Percentiles rank a stretch among this genome's conserved stretches.
Conservation (phyloP, 2,797 vertebrate species). For the Forpus xanthops region DNA sequence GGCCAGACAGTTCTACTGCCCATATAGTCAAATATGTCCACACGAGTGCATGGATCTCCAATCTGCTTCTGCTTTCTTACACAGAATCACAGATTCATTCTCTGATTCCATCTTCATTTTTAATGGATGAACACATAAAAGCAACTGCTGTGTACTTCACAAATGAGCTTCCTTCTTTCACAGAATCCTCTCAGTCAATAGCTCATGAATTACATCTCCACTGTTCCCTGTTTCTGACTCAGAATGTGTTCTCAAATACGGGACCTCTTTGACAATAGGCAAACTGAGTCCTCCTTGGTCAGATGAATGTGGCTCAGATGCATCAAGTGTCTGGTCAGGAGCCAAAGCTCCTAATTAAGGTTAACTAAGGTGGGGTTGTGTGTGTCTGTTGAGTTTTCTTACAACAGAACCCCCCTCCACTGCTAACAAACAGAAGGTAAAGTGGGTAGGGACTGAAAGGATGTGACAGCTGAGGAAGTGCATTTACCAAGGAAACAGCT, state of each 20-base stretch:
- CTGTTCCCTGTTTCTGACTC: neutral
- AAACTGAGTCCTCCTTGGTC: neutral
- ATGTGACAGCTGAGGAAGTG: neutral
- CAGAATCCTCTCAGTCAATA: neutral
- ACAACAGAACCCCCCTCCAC: fast-evolving
- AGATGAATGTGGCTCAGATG: neutral
- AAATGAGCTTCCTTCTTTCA: neutral
- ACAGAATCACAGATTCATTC: neutral
- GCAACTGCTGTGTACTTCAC: neutral
- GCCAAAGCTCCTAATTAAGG: neutral
- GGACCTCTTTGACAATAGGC: neutral
- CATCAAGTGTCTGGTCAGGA: neutral
- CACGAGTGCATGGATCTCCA: neutral
- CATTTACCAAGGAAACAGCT: neutral
- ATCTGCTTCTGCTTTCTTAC: neutral
- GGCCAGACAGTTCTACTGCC: neutral
- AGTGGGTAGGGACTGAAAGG: neutral
- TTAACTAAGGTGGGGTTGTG: neutral
- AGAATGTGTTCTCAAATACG: neutral
- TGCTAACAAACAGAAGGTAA: neutral
- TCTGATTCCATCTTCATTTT: neutral
- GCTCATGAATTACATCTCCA: neutral
- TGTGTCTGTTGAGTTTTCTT: neutral
- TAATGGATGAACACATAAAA: neutral
- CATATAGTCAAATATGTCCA: neutral